phyloP scores from a whole-genome alignment of 2,888 invertebrate genomes.

The Volucella inflata region DNA sequence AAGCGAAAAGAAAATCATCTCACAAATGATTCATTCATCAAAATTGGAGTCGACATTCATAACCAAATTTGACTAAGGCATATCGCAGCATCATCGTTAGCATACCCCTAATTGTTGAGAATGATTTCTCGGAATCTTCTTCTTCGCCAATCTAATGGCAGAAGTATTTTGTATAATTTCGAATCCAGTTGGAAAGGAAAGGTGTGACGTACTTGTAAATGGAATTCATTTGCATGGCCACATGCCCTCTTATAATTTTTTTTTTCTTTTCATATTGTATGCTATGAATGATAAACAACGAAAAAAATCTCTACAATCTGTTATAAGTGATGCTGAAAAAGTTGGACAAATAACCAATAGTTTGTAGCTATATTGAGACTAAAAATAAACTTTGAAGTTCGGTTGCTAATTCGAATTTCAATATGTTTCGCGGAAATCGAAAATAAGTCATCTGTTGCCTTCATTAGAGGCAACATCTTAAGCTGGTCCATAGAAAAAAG shows the following conservation, averaged over 20 bases:
- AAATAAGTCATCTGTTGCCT: too few relatives aligned
- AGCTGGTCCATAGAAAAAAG: too few relatives aligned
- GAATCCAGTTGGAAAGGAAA: not conserved
- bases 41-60: not conserved
- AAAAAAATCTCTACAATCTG: too few relatives aligned
- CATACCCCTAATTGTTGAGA: slow-evolving; percentile 20
- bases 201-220: slow-evolving; percentile 4
- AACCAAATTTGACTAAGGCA: slow-evolving; percentile 10
- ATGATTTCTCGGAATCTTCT: slow-evolving; percentile 7
- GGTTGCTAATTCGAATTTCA: too few relatives aligned
- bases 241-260: slow-evolving; percentile 15
- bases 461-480: too few relatives aligned
- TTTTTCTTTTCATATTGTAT: not conserved
- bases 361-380: too few relatives aligned
- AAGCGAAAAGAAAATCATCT: not conserved
- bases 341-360: too few relatives aligned
- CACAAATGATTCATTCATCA: not conserved
- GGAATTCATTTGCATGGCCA: slow-evolving; percentile 3
- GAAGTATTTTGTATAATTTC: not conserved
- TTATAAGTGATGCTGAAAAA: too few relatives aligned
- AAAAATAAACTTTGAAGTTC: too few relatives aligned
- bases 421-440: too few relatives aligned
- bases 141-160: not conserved
- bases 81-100: not conserved
- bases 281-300: slow-evolving; percentile 2